A percentile compares a stretch with the other conserved stretches of the same genome.
phyloP scores from a whole-genome alignment of 1,140 invertebrate species.

The Macrosteles quadrilineatus region DNA sequence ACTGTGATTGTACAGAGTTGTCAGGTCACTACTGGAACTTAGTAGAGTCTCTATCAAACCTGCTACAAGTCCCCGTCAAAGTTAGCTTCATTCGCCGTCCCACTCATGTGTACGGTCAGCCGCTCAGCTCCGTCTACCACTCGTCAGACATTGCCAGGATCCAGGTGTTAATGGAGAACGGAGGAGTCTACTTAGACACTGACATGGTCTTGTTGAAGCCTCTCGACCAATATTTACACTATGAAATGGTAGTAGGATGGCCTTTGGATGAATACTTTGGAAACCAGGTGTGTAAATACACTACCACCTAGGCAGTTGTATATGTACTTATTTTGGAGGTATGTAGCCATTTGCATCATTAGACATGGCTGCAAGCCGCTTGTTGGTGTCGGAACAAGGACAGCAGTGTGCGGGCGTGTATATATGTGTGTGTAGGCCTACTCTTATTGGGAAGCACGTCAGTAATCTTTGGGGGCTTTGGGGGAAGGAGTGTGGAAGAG shows the following conservation, averaged over 20 bases:
- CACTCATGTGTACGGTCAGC: slow-evolving; percentile 46
- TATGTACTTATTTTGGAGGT: too few relatives aligned
- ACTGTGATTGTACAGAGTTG: slow-evolving; percentile 39
- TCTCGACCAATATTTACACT: slow-evolving; percentile 48
- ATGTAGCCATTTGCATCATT: too few relatives aligned
- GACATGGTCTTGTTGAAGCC: slow-evolving; percentile 49
- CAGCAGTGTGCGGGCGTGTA: too few relatives aligned
- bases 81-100: slow-evolving; percentile 36
- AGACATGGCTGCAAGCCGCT: too few relatives aligned
- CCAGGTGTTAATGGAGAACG: slow-evolving; percentile 46
- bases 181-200: slow-evolving; percentile 52
- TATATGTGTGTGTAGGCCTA: too few relatives aligned
- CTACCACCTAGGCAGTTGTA: too few relatives aligned
- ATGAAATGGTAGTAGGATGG: slow-evolving; percentile 52
- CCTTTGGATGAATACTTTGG: slow-evolving; percentile 45
- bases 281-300: slow-evolving; percentile 41
- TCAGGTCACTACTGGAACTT: slow-evolving; percentile 42
- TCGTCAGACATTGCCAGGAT: slow-evolving; percentile 49
- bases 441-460: too few relatives aligned
- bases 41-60: slow-evolving; percentile 30
- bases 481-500: too few relatives aligned
- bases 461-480: too few relatives aligned
- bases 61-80: slow-evolving; percentile 32
- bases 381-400: too few relatives aligned
- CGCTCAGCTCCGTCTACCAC: slow-evolving; percentile 48